A percentile compares a stretch with the other conserved stretches of the same genome.
Conservation (phyloP, 2,888 invertebrate genomes). For the Gastracanthus pulcherrimus region DNA sequence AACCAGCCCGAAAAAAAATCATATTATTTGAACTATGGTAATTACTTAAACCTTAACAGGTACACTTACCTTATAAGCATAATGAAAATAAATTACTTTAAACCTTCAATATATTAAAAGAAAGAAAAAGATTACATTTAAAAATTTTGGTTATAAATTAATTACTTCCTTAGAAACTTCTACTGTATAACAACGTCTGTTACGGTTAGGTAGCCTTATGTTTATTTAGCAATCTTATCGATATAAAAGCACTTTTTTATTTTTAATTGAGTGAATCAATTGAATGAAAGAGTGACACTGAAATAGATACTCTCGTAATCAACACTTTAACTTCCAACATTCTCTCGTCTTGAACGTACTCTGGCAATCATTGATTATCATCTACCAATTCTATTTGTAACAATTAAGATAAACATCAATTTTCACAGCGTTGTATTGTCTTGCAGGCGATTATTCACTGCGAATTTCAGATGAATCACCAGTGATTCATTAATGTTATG, state of each 20-base stretch:
- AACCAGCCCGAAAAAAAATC: too few relatives aligned
- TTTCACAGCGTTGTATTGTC: slow-evolving; percentile 12
- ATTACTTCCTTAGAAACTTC: neutral
- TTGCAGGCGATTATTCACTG: slow-evolving; percentile 5
- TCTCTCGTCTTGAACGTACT: neutral
- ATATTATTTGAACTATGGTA: too few relatives aligned
- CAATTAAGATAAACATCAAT: slow-evolving; percentile 46
- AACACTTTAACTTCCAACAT: neutral
- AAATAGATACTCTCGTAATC: neutral
- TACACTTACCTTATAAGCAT: too few relatives aligned
- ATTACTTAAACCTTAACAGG: too few relatives aligned
- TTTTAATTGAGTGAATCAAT: neutral
- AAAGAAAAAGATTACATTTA: neutral
- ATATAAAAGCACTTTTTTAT: neutral
- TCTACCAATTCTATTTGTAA: slow-evolving; percentile 27
- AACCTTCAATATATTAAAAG: neutral
- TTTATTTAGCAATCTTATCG: neutral
- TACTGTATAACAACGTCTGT: too few relatives aligned
- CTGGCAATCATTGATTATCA: neutral
- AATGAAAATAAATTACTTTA: too few relatives aligned
- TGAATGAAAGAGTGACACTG: neutral
- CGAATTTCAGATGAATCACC: slow-evolving; percentile 8
- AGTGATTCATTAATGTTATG: slow-evolving; percentile 29
- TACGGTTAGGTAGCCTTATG: neutral
- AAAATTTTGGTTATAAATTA: neutral